Evolutionary conservation across 2,888 invertebrate species (phyloP), one percentile per base, ranked within the genome.

Genomic region (Synanthedon myopaeformis): DNA sequence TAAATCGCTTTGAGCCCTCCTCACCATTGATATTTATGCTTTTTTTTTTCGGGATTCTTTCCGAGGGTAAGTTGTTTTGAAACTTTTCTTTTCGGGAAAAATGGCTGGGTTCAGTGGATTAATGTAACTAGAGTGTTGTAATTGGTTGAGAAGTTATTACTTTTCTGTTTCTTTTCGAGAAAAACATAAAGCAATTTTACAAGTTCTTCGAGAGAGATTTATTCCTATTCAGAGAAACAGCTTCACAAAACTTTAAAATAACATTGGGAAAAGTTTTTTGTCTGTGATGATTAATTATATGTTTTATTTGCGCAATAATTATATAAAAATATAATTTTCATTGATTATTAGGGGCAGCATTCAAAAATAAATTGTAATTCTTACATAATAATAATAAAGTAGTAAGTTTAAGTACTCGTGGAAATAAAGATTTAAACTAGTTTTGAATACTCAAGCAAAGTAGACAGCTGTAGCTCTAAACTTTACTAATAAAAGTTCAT

Each of bases 21-120:
- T 70, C 74, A 67, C 72, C 74, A 79, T 81, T 79, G 80, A 82
- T 82, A 81, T 82, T 81, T 82, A 82, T 82, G 76, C 68, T 76
- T 77, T 77, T 35, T 35, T n/a, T 35, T 76, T 77, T 75, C 71
- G 68, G 72, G 67, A 72, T 74, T 73, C 72, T 72, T 74, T 72
- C 68, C 63, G 74, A 72, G 75, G 76, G 71, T 70, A 72, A 76
- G 69, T 76, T 79, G 76, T 77, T 82, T 77, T 76, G 68, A 74
- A 81, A 82, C 77, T 79, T 81, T 75, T 70, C 74, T 77, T 75
- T 77, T 73, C 67, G 69, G 68, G 60, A 73, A 70, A 70, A 74
- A 71, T 69, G 67, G 71, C 70, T 61, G 69, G 70, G 69, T 74
- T 74, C 72, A 69, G 68, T 70, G 74, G 74, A 81, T 79, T 79